Base-by-base conservation (phyloP, 2,888 invertebrate species). In the Amorpha juglandis region DNA sequence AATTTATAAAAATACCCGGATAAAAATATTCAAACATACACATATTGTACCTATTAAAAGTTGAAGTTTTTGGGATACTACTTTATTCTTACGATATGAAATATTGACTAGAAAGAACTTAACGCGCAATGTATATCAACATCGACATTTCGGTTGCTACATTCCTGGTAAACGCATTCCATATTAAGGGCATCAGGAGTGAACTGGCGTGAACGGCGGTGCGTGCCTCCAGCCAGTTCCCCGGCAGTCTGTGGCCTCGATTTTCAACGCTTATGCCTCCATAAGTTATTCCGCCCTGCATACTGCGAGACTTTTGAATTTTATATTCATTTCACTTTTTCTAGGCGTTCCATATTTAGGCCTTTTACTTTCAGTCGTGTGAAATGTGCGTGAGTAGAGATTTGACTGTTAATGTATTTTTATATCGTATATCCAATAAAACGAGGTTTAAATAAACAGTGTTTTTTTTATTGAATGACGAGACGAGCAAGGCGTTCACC, bases 221-320 rank as follows among this genome's bases (percentile, higher is more conserved):
- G 92, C 92, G 92, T 93, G 92, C 81, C 78, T 81, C 73, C 75
- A 75, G 87, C 83, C 90, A 89, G 91, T 93, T 92, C 86, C 90
- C 68, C 86, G 81, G 84, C 83, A 86, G 88, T 83, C 87, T 76
- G 78, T 84, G 91, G 83, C 92, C 92, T 91, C 91, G 88, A 91
- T 92, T 90, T 88, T 85, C 85, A 82, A 80, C 84, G 85, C 87
- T 87, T 85, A 87, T 86, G 82, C 85, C 78, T 75, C 86, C 81
- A 85, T 91, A 90, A 91, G 81, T 91, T 90, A 92, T 90, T 87
- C 82, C 82, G 80, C 87, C 88, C 89, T 89, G 86, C 89, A 90
- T 84, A 86, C 82, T 77, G 82, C 78, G 78, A 82, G 83, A 82
- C 80, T 81, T 81, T 78, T 79, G 78, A 83, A 83, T 78, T 80